Percentiles rank a stretch among this genome's conserved stretches.
Conservation (phyloP, 2,797 vertebrate genomes). For the Sebastes umbrosus region DNA sequence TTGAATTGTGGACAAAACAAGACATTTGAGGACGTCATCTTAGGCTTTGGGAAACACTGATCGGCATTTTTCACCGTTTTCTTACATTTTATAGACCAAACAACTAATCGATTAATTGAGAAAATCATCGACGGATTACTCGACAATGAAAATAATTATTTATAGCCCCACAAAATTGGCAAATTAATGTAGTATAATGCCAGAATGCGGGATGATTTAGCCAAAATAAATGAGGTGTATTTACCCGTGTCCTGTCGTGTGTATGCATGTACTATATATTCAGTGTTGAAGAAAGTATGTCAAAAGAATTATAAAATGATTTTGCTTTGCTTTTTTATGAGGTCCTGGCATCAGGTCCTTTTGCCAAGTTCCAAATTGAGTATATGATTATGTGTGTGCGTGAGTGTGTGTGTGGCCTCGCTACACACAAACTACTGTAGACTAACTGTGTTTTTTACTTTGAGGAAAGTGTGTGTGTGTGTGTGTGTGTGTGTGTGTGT, state of each 20-base stretch:
- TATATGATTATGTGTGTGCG: constrained; percentile 62
- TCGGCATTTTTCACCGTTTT: background rate
- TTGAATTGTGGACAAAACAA: background rate
- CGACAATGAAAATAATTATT: background rate
- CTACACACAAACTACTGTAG: constrained; percentile 19
- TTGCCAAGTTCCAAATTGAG: constrained; percentile 42
- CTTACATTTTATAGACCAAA: background rate
- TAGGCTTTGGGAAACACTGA: background rate
- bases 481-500: background rate
- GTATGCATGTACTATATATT: background rate
- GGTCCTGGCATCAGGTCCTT: constrained; percentile 1
- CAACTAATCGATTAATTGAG: too few relatives aligned
- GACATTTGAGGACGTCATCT: background rate
- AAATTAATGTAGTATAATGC: background rate
- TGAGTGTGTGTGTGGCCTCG: constrained; percentile 40
- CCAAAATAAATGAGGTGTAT: background rate
- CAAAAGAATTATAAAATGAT: background rate
- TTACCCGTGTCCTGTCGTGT: background rate
- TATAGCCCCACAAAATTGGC: background rate
- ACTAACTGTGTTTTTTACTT: constrained; percentile 57
- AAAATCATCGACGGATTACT: background rate
- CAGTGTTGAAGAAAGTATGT: background rate
- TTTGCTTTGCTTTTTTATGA: constrained; percentile 14
- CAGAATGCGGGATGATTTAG: background rate
- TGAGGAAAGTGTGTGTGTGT: constrained; percentile 2